These are phyloP conservation scores for Diorhabda carinulata DNA, from an alignment of 1,140 invertebrate genomes.

Conservation along the genomic window DNA sequence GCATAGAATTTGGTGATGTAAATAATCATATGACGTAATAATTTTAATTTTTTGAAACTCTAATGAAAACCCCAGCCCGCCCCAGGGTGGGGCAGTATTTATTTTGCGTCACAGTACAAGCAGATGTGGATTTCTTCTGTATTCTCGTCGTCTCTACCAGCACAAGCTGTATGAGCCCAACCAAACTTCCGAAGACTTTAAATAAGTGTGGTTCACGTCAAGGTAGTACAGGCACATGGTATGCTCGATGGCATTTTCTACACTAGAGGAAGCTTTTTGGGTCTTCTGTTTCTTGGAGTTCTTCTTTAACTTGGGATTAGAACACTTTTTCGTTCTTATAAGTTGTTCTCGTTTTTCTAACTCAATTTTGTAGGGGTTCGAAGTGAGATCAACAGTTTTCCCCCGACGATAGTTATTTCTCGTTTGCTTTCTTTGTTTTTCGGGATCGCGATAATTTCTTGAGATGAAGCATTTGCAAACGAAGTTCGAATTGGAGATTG, in stretches of 20 bases:
- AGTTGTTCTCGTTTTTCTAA: too few species aligned
- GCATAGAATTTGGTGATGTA: conserved; percentile 5
- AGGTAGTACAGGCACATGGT: conserved; percentile 35
- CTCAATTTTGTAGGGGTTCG: too few species aligned
- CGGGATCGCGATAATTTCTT: neutral
- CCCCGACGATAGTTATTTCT: too few species aligned
- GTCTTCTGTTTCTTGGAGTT: neutral
- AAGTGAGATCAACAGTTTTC: too few species aligned
- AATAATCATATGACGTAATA: neutral
- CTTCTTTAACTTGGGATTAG: too few species aligned
- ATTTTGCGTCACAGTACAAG: conserved; percentile 28
- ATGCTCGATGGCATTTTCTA: conserved; percentile 32
- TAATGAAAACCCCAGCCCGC: conserved; percentile 5
- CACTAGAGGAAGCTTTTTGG: conserved; percentile 23
- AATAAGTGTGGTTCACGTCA: conserved; percentile 37
- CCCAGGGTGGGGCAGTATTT: neutral
- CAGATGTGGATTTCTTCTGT: conserved; percentile 39
- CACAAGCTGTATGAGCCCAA: conserved; percentile 43
- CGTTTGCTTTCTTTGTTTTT: neutral
- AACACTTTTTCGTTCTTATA: too few species aligned
- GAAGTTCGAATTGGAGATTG: neutral
- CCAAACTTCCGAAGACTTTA: conserved; percentile 40
- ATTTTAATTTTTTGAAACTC: neutral
- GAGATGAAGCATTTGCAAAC: conserved; percentile 22
- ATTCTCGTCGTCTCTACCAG: conserved; percentile 35